Percentiles rank a stretch among this genome's conserved stretches.
These are phyloP conservation scores for Sylvietta virens DNA, from an alignment of 2,113 vertebrate species.

Conservation along the genomic window DNA sequence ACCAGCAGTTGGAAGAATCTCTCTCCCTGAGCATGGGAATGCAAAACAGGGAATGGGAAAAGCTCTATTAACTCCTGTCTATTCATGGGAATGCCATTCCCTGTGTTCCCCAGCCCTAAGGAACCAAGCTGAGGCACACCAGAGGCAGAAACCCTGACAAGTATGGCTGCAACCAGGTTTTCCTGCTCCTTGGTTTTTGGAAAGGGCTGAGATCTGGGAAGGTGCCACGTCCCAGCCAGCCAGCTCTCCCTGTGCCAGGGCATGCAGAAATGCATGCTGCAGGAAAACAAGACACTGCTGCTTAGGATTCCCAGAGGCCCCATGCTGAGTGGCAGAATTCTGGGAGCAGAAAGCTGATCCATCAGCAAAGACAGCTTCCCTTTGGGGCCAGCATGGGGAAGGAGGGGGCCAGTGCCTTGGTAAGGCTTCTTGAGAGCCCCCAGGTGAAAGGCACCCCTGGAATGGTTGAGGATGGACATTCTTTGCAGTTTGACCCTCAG, in stretches of 20 bases:
- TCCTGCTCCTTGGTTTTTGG: neutral
- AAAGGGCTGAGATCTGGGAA: neutral
- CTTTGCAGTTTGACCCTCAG: neutral
- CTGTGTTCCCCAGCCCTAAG: accelerated
- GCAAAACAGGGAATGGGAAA: neutral
- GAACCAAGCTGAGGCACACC: neutral
- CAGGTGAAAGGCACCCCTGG: neutral
- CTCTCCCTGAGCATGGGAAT: neutral
- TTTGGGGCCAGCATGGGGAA: neutral
- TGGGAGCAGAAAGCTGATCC: neutral
- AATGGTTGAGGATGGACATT: neutral
- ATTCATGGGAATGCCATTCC: neutral
- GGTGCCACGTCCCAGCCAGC: neutral
- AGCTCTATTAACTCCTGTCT: neutral
- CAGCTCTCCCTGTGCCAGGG: neutral
- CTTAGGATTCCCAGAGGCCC: neutral
- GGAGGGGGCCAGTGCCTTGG: neutral
- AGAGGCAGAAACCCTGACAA: neutral
- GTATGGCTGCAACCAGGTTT: no score
- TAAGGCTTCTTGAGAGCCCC: neutral
- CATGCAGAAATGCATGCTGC: neutral
- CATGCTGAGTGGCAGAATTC: neutral
- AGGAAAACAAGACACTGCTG: neutral
- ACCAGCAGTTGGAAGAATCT: neutral
- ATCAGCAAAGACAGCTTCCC: neutral